Conservation (phyloP, 2,888 invertebrate species). For the Rotaria magnacalcarata region DNA sequence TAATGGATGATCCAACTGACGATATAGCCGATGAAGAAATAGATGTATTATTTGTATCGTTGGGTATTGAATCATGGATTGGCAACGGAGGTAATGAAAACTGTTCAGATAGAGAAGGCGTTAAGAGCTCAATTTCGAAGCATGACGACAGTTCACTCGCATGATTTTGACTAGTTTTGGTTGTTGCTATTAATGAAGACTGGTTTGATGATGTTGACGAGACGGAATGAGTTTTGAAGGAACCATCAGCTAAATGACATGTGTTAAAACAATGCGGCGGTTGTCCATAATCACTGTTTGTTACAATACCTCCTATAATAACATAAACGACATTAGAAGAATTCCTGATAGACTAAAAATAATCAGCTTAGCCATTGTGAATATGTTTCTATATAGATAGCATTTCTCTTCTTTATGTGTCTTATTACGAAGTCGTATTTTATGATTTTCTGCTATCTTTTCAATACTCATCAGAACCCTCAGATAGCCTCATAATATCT, state of each 20-base stretch:
- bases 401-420: neutral
- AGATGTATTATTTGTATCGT: neutral
- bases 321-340: neutral
- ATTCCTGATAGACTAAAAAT: too few relatives aligned
- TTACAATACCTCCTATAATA: neutral
- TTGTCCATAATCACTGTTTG: slow-evolving; percentile 24
- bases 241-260: slow-evolving; percentile 7
- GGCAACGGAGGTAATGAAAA: neutral
- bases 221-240: neutral
- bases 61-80: neutral
- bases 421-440: neutral
- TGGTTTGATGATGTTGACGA: neutral
- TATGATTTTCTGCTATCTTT: neutral
- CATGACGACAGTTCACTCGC: neutral
- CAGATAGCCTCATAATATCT: neutral
- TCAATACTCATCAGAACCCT: neutral
- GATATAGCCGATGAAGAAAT: slow-evolving; percentile 4
- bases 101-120: neutral
- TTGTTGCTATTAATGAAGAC: neutral
- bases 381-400: neutral
- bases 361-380: too few relatives aligned
- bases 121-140: neutral
- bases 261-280: slow-evolving; percentile 24
- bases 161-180: neutral
- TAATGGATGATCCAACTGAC: neutral